These are phyloP conservation scores for Folsomia manolachei DNA, from an alignment of 2,888 invertebrate genomes.

Conservation along the genomic window DNA sequence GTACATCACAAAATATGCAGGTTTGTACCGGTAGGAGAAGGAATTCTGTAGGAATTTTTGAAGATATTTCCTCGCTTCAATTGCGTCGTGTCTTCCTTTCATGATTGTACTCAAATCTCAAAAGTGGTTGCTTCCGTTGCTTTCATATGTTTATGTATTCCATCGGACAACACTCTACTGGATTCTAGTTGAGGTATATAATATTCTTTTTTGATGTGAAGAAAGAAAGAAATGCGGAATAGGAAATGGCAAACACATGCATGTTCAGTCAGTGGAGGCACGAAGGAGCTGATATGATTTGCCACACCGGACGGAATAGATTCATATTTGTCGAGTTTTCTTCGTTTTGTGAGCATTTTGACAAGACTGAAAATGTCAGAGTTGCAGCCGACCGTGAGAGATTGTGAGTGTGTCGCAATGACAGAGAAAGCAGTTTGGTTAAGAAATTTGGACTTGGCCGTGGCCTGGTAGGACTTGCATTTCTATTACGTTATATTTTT, in stretches of 20 bases:
- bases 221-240: too few species aligned
- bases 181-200: too few species aligned
- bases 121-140: too few species aligned
- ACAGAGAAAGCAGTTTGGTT: too few species aligned
- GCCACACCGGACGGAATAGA: conserved; percentile 3
- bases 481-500: too few species aligned
- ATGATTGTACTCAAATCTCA: neutral
- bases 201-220: neutral
- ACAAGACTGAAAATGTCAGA: neutral
- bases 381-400: neutral
- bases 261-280: too few species aligned
- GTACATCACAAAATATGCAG: neutral
- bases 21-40: neutral
- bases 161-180: neutral
- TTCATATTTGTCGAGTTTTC: conserved; percentile 6
- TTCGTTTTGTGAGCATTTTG: neutral
- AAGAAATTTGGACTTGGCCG: too few species aligned
- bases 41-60: neutral
- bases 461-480: too few species aligned
- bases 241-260: neutral
- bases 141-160: too few species aligned
- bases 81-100: neutral
- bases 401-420: neutral
- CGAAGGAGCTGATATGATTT: too few species aligned
- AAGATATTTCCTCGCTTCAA: neutral